phyloP scores from a whole-genome alignment of 2,888 invertebrate genomes.

The Antheraea yamamai region DNA sequence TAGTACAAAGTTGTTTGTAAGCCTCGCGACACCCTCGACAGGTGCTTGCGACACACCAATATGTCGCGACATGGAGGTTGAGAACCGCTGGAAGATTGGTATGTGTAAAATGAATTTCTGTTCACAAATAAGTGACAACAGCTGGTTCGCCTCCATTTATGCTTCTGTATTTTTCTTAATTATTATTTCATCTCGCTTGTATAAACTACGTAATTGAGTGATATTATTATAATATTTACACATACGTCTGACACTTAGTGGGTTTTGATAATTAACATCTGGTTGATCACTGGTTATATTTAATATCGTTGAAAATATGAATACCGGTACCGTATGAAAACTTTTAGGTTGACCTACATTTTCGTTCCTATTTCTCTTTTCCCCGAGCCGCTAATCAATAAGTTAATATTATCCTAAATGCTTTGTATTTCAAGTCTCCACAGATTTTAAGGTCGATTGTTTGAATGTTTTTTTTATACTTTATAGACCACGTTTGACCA shows the following conservation, averaged over 20 bases:
- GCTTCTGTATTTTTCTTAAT: not conserved
- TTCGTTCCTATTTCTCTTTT: not conserved
- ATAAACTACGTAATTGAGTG: not conserved
- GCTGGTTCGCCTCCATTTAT: not conserved
- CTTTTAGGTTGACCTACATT: not conserved
- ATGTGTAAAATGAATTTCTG: not conserved
- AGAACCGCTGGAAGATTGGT: not conserved
- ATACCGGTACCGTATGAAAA: not conserved
- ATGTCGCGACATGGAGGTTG: too few relatives aligned
- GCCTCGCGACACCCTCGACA: too few relatives aligned
- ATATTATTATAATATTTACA: too few relatives aligned
- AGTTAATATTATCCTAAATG: not conserved
- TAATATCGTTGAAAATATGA: not conserved
- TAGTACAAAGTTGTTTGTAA: too few relatives aligned
- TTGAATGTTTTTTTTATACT: too few relatives aligned
- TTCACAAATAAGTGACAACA: not conserved
- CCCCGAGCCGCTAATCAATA: not conserved
- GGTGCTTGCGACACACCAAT: too few relatives aligned
- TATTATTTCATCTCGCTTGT: not conserved
- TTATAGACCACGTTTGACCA: too few relatives aligned
- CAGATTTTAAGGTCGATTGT: not conserved
- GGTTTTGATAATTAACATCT: not conserved
- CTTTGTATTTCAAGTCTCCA: not conserved
- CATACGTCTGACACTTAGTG: not conserved
- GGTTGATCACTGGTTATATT: not conserved